These are phyloP conservation scores for Dromococcyx pavoninus DNA, from an alignment of 2,797 vertebrate genomes.

Conservation along the genomic window DNA sequence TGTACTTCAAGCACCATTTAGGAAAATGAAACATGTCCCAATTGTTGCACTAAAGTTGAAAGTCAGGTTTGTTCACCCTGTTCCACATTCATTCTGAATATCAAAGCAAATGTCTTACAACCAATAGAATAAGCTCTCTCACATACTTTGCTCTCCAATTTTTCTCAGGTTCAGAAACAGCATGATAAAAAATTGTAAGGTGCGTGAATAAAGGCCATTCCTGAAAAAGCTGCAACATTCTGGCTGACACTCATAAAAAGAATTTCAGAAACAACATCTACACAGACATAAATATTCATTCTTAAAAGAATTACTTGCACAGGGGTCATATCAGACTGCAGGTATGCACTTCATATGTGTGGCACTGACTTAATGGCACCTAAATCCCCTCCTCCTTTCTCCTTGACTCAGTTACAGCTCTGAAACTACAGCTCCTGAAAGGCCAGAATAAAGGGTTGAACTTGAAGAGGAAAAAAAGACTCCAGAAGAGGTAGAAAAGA, in stretches of 20 bases:
- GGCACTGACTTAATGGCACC: slow-evolving; percentile 63
- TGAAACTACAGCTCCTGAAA: neutral
- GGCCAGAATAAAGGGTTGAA: neutral
- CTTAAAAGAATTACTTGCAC: slow-evolving; percentile 37
- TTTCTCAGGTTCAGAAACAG: slow-evolving; percentile 65
- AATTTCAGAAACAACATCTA: slow-evolving; percentile 58
- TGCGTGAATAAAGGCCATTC: slow-evolving; percentile 62
- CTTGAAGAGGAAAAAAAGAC: neutral
- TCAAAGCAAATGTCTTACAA: slow-evolving; percentile 17
- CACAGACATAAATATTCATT: slow-evolving; percentile 61
- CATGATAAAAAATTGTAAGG: slow-evolving; percentile 59
- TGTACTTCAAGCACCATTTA: slow-evolving; percentile 67
- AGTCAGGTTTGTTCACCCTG: slow-evolving; percentile 48
- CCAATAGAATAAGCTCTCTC: slow-evolving; percentile 2
- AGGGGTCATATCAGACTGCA: slow-evolving; percentile 67
- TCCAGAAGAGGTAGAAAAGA: slow-evolving; percentile 11
- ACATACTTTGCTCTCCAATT: slow-evolving; percentile 41
- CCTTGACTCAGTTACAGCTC: neutral
- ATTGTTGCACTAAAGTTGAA: slow-evolving; percentile 38
- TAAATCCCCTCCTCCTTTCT: slow-evolving; percentile 6
- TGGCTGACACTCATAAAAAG: slow-evolving; percentile 64
- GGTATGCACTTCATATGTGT: slow-evolving; percentile 42
- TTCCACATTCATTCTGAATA: slow-evolving; percentile 58
- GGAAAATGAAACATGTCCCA: slow-evolving; percentile 33
- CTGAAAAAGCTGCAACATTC: slow-evolving; percentile 62